Evolutionary conservation across 2,888 invertebrate species (phyloP).

Genomic region (Drosophila pseudotalamancana): DNA sequence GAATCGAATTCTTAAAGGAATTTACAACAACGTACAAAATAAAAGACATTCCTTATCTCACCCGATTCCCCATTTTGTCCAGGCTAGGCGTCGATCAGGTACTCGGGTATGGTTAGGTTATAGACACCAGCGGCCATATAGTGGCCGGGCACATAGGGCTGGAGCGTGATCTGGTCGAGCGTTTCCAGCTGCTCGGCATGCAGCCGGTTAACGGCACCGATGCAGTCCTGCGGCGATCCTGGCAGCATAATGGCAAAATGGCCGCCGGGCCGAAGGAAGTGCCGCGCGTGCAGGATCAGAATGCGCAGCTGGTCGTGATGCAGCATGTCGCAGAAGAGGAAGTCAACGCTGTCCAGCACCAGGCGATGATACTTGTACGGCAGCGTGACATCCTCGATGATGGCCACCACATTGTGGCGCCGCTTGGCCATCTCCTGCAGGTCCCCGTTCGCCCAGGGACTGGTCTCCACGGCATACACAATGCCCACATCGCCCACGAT

Average conservation of each 20-base stretch:
- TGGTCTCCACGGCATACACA: slow-evolving; percentile 48
- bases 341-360: slow-evolving; percentile 25
- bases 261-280: slow-evolving; percentile 37
- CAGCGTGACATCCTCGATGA: slow-evolving; percentile 41
- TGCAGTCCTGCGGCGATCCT: background rate
- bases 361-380: slow-evolving; percentile 47
- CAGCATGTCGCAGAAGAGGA: slow-evolving; percentile 40
- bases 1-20: background rate
- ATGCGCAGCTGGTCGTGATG: slow-evolving; percentile 32
- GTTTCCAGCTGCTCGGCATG: slow-evolving; percentile 28
- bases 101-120: slow-evolving; percentile 4
- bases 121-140: slow-evolving; percentile 33
- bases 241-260: slow-evolving; percentile 33
- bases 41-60: background rate
- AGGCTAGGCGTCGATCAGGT: background rate
- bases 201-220: slow-evolving; percentile 10
- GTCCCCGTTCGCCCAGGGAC: slow-evolving; percentile 18
- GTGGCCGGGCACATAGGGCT: slow-evolving; percentile 30
- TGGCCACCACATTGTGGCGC: slow-evolving; percentile 37
- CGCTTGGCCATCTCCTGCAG: slow-evolving; percentile 24
- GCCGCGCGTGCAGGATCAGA: slow-evolving; percentile 43
- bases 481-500: slow-evolving; percentile 45
- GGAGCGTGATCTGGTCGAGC: slow-evolving; percentile 30
- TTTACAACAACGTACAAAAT: background rate
- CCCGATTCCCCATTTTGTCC: too few relatives aligned